Conservation (phyloP, 2,888 invertebrate species). For the Drepana falcataria region DNA sequence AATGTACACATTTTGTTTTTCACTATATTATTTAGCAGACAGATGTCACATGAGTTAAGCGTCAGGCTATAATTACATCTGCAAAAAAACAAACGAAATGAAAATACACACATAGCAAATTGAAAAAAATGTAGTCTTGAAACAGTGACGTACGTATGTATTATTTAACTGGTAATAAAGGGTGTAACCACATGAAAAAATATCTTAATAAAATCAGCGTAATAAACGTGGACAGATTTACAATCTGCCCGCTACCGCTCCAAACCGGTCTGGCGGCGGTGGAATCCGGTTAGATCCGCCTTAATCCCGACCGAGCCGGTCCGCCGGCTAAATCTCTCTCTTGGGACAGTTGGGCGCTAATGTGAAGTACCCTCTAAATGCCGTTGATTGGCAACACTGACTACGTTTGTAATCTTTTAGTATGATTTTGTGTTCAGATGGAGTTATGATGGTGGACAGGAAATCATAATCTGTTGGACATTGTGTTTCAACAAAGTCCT, state of each 20-base stretch:
- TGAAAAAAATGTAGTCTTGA: too few species aligned
- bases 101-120: too few species aligned
- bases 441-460: background rate
- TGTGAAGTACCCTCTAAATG: constrained; percentile 8
- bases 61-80: too few species aligned
- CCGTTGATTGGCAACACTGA: constrained; percentile 5
- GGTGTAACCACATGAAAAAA: constrained; percentile 20
- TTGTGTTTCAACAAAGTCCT: too few species aligned
- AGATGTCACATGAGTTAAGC: too few species aligned
- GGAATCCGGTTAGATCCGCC: constrained; percentile 29
- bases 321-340: constrained; percentile 20
- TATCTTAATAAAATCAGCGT: constrained; percentile 41
- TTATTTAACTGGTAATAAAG: constrained; percentile 7
- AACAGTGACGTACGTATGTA: too few species aligned
- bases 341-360: constrained; percentile 17
- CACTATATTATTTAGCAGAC: too few species aligned
- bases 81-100: too few species aligned
- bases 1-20: too few species aligned
- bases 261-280: constrained; percentile 31
- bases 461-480: too few species aligned
- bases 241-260: constrained; percentile 32
- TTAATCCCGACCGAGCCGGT: constrained; percentile 21
- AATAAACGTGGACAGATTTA: constrained; percentile 49
- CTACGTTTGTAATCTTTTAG: background rate
- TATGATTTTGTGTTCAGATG: background rate